Evolutionary conservation across 2,888 invertebrate genomes (phyloP), one percentile per base, ranked within the genome.

Genomic region (Taphrorychus bicolor): DNA sequence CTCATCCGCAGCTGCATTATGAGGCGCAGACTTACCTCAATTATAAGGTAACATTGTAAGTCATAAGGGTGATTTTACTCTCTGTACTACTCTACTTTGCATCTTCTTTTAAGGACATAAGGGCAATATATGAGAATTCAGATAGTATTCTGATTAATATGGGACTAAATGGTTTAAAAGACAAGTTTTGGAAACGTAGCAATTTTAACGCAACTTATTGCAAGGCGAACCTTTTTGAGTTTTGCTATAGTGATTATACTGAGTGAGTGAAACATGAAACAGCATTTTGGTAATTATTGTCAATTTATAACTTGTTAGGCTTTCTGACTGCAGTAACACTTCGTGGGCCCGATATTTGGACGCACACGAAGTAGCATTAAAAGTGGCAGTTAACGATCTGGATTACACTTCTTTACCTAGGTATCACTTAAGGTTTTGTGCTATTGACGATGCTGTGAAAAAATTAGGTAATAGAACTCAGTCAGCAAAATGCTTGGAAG

Each of bases 371-470:
- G 78, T 82, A 0, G 81, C 83, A 1, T 83, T 85, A 80, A 83
- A 82, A 73, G 82, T 85, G 16, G 75, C 73, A 2, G 61, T 80
- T 18, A 75, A 76, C 40, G 77, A 76, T 63, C 56, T 73, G 24
- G 76, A 79, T 66, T 79, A 78, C 52, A 32, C 59, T 5, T 72
- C 76, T 4, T 64, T 77, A 21, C 67, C 76, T 7, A 68, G 75
- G 5, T 63, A 71, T 24, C 70, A 74, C 21, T 70, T 78, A 41
- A 65, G 80, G 59, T 74, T 82, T 81, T 69, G 83, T 82, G 85
- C 85, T 51, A 76, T 86, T 54, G 84, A 85, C 72, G 86, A 87
- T 76, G 87, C 85, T 0, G 80, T 87, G 59, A 82, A 84, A 22
- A 84, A 84, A 21, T 83, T 87, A 65, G 82, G 70, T 70, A 32